Evolutionary conservation across 2,113 vertebrate species (phyloP), one percentile per base, ranked within the genome.

Genomic region (Strix uralensis): DNA sequence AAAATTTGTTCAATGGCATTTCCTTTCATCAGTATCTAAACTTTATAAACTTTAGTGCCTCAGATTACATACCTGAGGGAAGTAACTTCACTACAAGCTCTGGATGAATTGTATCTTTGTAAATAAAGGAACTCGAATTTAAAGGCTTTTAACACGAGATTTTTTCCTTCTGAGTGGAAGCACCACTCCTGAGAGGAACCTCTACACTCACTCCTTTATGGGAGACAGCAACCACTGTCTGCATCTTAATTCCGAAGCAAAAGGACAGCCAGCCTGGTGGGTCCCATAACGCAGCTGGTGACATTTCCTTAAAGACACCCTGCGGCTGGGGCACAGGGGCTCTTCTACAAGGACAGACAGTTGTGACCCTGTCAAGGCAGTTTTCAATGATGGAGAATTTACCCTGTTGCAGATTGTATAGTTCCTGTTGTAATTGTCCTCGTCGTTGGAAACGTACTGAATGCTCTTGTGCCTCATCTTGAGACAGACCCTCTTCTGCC

Each of bases 361-460:
- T 3, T 23, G 47, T 26, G 32, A 49, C 23, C 9, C 44, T 10
- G 4, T 36, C 18, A 19, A 29, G 34, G 40, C 14, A 18, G 3
- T 44, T 38, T 40, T 17, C 32, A 40, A 3, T 4, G 49, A 25
- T 2, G 9, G 49, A 75, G 27, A 63, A 57, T 20, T 29, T 14
- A 8, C 15, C 10, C 13, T 29, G 25, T 11, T 27, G 29, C 29
- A 42, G 42, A 25, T 20, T 9, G 16, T 3, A 8, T 2, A 40
- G 29, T 11, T 71, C 15, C 29, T 46, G 0, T 4, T 5, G 13
- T 58, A 46, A 40, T 20, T 69, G 42, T 54, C 61, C 47, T 46
- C 8, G 1, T 15, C 2, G 1, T 2, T 63, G 69, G 57, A 46
- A 40, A n/a, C 7, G 26, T 0, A 2, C 25, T 30, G 32, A 7